Percentiles rank a stretch among this genome's conserved stretches.
phyloP scores from a whole-genome alignment of 92 coral and sea anemone species.

The Epizoanthus ramosus region DNA sequence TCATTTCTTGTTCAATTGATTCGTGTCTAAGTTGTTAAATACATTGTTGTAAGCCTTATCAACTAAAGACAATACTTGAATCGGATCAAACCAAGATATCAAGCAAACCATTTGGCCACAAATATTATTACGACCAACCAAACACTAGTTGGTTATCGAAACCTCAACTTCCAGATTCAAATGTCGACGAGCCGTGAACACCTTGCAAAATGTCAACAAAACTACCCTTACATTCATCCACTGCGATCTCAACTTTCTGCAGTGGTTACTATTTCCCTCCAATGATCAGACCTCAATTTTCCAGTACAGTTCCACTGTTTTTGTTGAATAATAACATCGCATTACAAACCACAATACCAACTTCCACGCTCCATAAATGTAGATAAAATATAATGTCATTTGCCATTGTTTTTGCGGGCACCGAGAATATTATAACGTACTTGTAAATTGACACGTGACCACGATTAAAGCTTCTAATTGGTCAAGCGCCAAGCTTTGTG shows the following conservation, averaged over 20 bases:
- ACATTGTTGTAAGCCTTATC: not conserved
- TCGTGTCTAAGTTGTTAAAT: not conserved
- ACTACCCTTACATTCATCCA: constrained; percentile 4
- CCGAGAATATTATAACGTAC: constrained; percentile 31
- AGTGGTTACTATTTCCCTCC: not conserved
- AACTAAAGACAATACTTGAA: not conserved
- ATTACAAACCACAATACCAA: constrained; percentile 37
- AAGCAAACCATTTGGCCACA: constrained; percentile 29
- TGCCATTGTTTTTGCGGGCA: constrained; percentile 25
- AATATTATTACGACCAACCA: constrained; percentile 4
- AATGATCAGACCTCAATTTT: constrained; percentile 8
- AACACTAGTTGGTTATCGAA: not conserved
- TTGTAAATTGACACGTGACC: constrained; percentile 34
- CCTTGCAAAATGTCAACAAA: constrained; percentile 44
- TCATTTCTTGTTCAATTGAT: not conserved
- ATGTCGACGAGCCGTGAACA: not conserved
- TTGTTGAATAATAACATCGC: constrained; percentile 20
- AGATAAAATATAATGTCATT: constrained; percentile 12
- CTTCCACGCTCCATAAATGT: constrained; percentile 21
- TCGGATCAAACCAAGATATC: constrained; percentile 3
- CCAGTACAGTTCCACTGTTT: not conserved
- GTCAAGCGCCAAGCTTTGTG: constrained; percentile 9
- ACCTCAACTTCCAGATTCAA: constrained; percentile 3
- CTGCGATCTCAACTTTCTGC: not conserved
- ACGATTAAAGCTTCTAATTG: constrained; percentile 9